Evolutionary conservation across 2,113 vertebrate species (phyloP).

Genomic region (Cacatua alba): DNA sequence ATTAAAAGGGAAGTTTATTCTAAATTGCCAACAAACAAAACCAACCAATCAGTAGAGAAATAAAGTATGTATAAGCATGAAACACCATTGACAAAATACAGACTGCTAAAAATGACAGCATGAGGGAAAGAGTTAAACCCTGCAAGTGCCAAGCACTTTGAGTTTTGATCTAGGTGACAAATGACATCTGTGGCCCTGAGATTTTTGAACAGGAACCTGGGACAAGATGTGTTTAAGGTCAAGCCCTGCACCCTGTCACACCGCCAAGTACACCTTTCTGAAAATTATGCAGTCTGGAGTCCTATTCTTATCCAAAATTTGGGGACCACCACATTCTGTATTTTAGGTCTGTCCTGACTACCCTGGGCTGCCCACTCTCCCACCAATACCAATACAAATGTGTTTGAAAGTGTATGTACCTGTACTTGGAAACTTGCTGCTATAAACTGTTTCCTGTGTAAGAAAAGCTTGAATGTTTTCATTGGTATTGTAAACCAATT

Average conservation of each 20-base stretch:
- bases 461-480: neutral
- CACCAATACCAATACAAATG: neutral
- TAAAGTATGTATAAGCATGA: neutral
- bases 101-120: neutral
- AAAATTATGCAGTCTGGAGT: neutral
- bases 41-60: neutral
- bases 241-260: neutral
- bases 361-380: neutral
- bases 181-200: neutral
- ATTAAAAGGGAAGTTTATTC: neutral
- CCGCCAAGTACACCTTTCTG: neutral
- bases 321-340: neutral
- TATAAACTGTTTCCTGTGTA: neutral
- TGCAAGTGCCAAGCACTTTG: neutral
- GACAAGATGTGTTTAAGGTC: neutral
- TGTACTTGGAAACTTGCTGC: neutral
- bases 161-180: neutral
- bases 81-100: neutral
- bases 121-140: neutral
- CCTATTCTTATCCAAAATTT: neutral
- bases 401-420: neutral
- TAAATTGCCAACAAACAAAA: neutral
- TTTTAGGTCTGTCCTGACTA: neutral
- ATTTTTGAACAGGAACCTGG: neutral
- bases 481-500: neutral